Percentiles rank a stretch among this genome's conserved stretches.
Evolutionary conservation across 2,113 vertebrate species (phyloP).

Genomic region (Peromyscus polionotus): DNA sequence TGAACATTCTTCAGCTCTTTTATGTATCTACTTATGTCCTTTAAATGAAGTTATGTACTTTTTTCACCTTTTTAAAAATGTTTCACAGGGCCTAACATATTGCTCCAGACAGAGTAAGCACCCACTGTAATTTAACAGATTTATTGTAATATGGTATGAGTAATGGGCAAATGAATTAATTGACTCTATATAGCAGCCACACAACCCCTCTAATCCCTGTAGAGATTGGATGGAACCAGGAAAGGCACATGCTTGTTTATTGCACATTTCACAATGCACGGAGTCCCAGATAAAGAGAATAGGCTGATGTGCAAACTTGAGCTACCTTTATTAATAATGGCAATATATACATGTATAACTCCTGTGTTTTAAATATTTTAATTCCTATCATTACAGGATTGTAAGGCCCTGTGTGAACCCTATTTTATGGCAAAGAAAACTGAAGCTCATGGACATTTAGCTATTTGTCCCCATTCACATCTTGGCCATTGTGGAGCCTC

Average conservation of each 20-base stretch:
- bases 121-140: not conserved
- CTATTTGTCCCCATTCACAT: slow-evolving; percentile 14
- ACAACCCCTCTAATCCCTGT: not conserved
- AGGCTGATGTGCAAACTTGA: not conserved
- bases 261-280: not conserved
- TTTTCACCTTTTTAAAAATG: not conserved
- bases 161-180: not conserved
- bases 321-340: slow-evolving; percentile 4
- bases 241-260: not conserved
- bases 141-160: not conserved
- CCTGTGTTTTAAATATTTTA: slow-evolving; percentile 32
- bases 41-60: slow-evolving; percentile 1
- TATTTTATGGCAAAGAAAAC: not conserved
- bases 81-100: not conserved
- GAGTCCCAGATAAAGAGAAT: not conserved
- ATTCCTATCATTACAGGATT: not conserved
- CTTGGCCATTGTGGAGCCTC: not conserved
- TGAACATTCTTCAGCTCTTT: not conserved
- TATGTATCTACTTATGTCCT: not conserved
- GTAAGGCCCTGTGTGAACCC: not conserved
- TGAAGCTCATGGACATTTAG: not conserved
- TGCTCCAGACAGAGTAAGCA: not conserved
- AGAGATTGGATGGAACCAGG: not conserved
- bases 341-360: not conserved
- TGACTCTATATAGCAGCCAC: not conserved